A percentile compares a stretch with the other conserved stretches of the same genome.
These are phyloP conservation scores for Chrysotoxum bicinctum DNA, from an alignment of 2,888 invertebrate species.

Conservation along the genomic window DNA sequence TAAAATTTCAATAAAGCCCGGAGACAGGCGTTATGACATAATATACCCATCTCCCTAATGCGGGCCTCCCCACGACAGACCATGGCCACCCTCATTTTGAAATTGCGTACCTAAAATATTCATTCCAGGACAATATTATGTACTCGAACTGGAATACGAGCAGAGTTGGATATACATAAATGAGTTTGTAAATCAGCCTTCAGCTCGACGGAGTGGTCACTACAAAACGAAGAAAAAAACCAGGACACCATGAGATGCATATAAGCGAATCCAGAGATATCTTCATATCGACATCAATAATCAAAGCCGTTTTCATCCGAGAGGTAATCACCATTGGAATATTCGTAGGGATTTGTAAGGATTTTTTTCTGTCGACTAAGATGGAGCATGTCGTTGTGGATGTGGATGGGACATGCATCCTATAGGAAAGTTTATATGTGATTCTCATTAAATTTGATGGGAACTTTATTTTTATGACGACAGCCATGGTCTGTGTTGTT, in stretches of 20 bases:
- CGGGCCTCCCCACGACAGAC: not conserved
- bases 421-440: constrained; percentile 62
- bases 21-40: constrained; percentile 17
- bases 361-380: constrained; percentile 7
- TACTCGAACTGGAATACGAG: not conserved
- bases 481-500: constrained; percentile 34
- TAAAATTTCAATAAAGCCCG: constrained; percentile 48
- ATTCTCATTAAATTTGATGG: constrained; percentile 71
- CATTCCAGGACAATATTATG: constrained; percentile 44
- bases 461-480: constrained; percentile 70
- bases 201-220: constrained; percentile 9
- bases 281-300: constrained; percentile 12
- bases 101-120: constrained; percentile 52
- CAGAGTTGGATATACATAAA: constrained; percentile 48
- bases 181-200: constrained; percentile 59
- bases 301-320: constrained; percentile 44
- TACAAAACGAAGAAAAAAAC: not conserved
- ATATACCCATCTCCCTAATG: constrained; percentile 10
- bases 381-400: constrained; percentile 13
- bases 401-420: constrained; percentile 45
- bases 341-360: constrained; percentile 13
- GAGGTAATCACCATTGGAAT: constrained; percentile 55
- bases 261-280: constrained; percentile 6
- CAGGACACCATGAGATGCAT: constrained; percentile 25
- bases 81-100: not conserved